A percentile compares a stretch with the other conserved stretches of the same genome.
Evolutionary conservation across 2,113 vertebrate genomes (phyloP).

Genomic region (Chrysemys picta): DNA sequence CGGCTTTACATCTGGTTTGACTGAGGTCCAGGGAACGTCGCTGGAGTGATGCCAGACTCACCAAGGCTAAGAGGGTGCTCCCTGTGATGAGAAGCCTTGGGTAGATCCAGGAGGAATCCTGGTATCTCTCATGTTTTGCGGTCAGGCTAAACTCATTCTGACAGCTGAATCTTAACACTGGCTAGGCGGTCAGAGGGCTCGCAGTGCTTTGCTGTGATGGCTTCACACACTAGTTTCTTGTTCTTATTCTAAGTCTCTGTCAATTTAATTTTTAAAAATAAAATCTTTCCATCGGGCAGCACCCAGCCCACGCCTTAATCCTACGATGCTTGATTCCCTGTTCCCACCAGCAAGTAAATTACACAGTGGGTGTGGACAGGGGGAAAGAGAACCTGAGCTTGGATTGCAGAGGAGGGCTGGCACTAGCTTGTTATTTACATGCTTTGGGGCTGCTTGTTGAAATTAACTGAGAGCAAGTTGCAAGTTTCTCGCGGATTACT

Average conservation of each 20-base stretch:
- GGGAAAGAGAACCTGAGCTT: not conserved
- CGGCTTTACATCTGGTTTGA: not conserved
- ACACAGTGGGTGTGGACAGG: not conserved
- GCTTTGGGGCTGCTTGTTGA: not conserved
- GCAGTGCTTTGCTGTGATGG: not conserved
- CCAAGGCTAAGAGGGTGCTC: not conserved
- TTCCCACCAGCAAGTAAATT: not conserved
- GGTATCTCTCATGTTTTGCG: not conserved
- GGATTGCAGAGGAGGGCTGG: not conserved
- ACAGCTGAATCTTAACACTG: not conserved
- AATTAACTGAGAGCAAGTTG: not conserved
- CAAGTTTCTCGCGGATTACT: not conserved
- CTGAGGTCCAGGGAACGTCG: not conserved
- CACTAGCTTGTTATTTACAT: not conserved
- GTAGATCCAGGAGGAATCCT: not conserved
- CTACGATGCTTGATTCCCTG: rapidly evolving
- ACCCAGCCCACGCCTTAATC: not conserved
- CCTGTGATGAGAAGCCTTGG: not conserved
- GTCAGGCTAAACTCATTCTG: not conserved
- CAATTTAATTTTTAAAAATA: not conserved
- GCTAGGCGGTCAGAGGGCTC: not conserved
- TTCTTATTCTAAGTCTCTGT: not conserved
- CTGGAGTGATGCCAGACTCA: not conserved
- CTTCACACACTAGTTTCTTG: not conserved
- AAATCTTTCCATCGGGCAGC: not conserved